Base-by-base conservation (phyloP, 2,888 invertebrate species). In the Orthosia gothica region DNA sequence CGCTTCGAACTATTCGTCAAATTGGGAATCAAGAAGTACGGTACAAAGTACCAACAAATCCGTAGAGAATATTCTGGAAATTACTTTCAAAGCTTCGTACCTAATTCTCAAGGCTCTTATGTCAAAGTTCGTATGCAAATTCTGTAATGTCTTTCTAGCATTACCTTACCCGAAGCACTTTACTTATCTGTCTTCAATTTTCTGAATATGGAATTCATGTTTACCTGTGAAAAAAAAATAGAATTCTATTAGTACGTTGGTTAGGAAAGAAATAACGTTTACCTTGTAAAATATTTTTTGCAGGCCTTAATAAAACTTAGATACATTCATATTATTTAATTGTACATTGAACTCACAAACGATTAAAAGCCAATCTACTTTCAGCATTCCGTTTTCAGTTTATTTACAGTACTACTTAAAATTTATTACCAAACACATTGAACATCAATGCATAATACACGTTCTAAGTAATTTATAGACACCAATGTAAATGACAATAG, bases 1-100 rank as follows among this genome's bases (percentile, higher is more conserved):
- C 70, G 76, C 63, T 71, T 70, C 75, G 67, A 82, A 79, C 70
- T 63, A 77, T 84, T 86, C 71, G 50, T 81, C 59, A 69, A 69
- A 76, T 78, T 73, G 63, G 57, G 70, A 75, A 65, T 80, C 73
- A 76, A 83, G 80, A 69, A 83, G 49, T 81, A 79, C 80, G 74
- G 76, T 75, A 75, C 79, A 81, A 81, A 87, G 81, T 86, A 64
- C 58, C 3, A 59, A 75, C 52, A 76, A 77, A 65, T 70, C 69
- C 59, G 69, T 64, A 62, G 66, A 75, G 63, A 65, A 71, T 20
- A 55, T 86, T 87, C 88, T 92, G 92, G 92, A 90, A 89, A 79
- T 80, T 85, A 79, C 81, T 84, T 84, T 90, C 92, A 91, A 92
- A 92, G 88, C 85, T 86, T 79, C 83, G 88, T 89, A 55, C 49